Evolutionary conservation across 2,888 invertebrate genomes (phyloP), one percentile per base, ranked within the genome.

Genomic region (Chloroclysta siterata): DNA sequence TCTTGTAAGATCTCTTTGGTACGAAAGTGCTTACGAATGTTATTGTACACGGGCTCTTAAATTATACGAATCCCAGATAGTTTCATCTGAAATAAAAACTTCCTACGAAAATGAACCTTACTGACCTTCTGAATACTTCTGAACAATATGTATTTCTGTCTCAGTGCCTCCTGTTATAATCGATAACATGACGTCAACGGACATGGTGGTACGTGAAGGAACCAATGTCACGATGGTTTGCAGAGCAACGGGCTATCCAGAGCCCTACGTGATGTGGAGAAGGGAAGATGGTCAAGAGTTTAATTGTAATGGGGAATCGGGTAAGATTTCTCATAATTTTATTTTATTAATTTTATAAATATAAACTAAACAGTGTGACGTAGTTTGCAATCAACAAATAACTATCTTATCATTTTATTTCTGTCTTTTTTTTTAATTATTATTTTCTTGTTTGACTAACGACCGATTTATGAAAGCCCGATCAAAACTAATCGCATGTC

Each of bases 181-280:
- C 63, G 97, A 97, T 86, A 96, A 96, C 75, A 97, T 97, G 93
- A 98, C 98, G 17, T 97, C 97, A 77, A 96, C 97, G 53, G 98
- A 98, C 81, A 97, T 98, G 95, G 97, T 98, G 33, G 98, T 98
- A 5, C 94, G 97, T 15, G 98, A 98, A 89, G 96, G 97, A 13
- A 96, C 96, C 56, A 97, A 98, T 86, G 97, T 98, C 55, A 97
- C 97, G 39, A 94, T 98, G 88, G 95, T 95, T 71, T 98, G 98
- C 85, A 96, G 97, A 80, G 98, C 98, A 28, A 95, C 95, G 15
- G 98, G 98, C 74, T 97, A 97, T 85, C 97, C 97, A 0, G 97
- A 97, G 77, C 98, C 98, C 13, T 97, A 97, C 85, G 97, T 98
- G 73, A 97, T 97, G 96, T 98, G 98, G 98, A 94, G 97, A 48